These are phyloP conservation scores for Trinorchestia longiramus DNA, from an alignment of 1,140 invertebrate species.

Conservation along the genomic window DNA sequence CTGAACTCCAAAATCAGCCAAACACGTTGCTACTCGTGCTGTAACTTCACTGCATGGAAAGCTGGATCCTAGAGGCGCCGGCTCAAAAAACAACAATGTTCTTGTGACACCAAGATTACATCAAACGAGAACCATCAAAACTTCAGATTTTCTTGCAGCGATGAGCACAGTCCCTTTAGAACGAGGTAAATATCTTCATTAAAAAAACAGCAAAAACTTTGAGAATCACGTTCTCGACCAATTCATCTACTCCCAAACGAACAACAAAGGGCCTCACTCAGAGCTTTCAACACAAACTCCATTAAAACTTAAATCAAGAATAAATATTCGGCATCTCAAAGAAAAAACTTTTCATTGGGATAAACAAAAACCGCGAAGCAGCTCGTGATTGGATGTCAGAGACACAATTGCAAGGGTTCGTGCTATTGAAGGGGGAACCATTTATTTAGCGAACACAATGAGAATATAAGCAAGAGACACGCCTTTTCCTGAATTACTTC, in stretches of 20 bases:
- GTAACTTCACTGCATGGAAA: not conserved
- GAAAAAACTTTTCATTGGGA: slow-evolving; percentile 42
- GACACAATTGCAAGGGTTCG: slow-evolving; percentile 34
- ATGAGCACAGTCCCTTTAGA: not conserved
- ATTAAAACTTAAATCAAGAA: slow-evolving; percentile 53
- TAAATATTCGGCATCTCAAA: slow-evolving; percentile 47
- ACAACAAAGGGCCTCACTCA: slow-evolving; percentile 45
- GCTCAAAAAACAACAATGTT: not conserved
- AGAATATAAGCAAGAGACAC: slow-evolving; percentile 38
- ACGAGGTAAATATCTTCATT: slow-evolving; percentile 19
- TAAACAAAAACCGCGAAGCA: slow-evolving; percentile 43
- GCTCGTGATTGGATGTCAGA: slow-evolving; percentile 46
- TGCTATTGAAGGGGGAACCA: not conserved
- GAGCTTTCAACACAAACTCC: slow-evolving; percentile 44
- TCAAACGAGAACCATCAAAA: slow-evolving; percentile 21
- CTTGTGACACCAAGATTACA: slow-evolving; percentile 5
- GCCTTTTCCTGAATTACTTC: not conserved
- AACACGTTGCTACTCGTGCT: not conserved
- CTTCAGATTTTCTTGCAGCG: not conserved
- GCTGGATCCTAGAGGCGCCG: not conserved
- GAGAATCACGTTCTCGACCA: slow-evolving; percentile 27
- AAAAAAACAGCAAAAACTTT: slow-evolving; percentile 22
- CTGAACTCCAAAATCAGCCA: not conserved
- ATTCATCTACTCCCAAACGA: not conserved
- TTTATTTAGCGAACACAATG: slow-evolving; percentile 31